Evolutionary conservation across 2,797 vertebrate genomes (phyloP).

Genomic region (Tamandua tetradactyla): DNA sequence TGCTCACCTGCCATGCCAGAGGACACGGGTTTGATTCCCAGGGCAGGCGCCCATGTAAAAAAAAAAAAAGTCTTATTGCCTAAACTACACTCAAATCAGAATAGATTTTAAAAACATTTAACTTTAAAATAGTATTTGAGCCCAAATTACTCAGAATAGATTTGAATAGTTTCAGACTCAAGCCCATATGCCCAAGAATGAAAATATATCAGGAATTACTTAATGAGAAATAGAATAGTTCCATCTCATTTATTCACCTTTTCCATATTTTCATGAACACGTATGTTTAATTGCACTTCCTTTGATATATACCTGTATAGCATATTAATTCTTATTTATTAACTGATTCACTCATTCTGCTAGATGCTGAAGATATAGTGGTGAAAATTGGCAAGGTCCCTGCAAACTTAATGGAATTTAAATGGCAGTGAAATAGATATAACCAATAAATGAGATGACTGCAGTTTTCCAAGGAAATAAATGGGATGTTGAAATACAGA

Average conservation of each 20-base stretch:
- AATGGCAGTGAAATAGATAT: neutral
- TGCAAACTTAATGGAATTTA: neutral
- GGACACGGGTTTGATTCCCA: too few species aligned
- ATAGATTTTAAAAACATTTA: neutral
- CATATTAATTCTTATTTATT: neutral
- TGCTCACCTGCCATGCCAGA: too few species aligned
- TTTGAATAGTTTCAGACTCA: neutral
- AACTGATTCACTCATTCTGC: neutral
- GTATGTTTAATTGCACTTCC: neutral
- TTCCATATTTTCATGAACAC: neutral
- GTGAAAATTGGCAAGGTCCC: neutral
- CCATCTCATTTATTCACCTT: neutral
- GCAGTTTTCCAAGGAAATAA: neutral
- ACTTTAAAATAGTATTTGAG: neutral
- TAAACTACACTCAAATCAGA: neutral
- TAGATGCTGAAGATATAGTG: neutral
- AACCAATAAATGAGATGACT: neutral
- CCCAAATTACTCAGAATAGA: neutral
- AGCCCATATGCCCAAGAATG: neutral
- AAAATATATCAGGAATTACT: conserved; percentile 27
- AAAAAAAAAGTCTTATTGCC: neutral
- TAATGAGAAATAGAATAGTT: neutral
- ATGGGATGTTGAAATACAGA: conserved; percentile 33
- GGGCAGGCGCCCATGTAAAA: too few species aligned
- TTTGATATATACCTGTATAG: neutral